These are phyloP conservation scores for Tetramorium parvispinum DNA, from an alignment of 1,140 invertebrate species.

Conservation along the genomic window DNA sequence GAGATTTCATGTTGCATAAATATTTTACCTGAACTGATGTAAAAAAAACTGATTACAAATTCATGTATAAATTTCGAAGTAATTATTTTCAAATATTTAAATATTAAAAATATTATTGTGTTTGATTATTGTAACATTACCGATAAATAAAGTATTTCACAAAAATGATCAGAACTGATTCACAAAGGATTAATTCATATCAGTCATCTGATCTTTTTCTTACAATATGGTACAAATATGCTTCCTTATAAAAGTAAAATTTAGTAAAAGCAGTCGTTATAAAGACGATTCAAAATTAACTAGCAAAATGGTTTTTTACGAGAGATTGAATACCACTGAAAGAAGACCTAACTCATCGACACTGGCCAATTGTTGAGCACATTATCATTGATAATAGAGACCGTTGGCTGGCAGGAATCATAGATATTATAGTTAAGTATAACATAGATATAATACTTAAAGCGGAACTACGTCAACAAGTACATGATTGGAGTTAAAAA, in stretches of 20 bases:
- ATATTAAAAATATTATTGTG: not conserved
- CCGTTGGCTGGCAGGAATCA: not conserved
- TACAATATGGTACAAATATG: not conserved
- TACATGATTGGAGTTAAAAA: not conserved
- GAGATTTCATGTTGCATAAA: not conserved
- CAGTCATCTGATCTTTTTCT: not conserved
- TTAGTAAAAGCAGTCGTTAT: not conserved
- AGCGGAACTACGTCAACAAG: not conserved
- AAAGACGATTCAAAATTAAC: not conserved
- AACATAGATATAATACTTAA: not conserved
- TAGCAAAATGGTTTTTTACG: not conserved
- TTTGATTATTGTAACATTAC: not conserved
- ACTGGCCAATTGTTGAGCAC: not conserved
- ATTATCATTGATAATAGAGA: conserved; percentile 20
- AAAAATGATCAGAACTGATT: not conserved
- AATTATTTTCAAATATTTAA: not conserved
- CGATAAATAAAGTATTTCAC: not conserved
- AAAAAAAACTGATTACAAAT: not conserved
- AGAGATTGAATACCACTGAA: not conserved
- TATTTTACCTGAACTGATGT: not conserved
- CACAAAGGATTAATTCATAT: not conserved
- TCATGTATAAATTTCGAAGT: not conserved
- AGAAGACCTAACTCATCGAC: not conserved
- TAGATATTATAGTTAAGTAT: not conserved
- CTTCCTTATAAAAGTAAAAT: not conserved